Evolutionary conservation across 2,888 invertebrate species (phyloP).

Genomic region (Ectemnius cavifrons): DNA sequence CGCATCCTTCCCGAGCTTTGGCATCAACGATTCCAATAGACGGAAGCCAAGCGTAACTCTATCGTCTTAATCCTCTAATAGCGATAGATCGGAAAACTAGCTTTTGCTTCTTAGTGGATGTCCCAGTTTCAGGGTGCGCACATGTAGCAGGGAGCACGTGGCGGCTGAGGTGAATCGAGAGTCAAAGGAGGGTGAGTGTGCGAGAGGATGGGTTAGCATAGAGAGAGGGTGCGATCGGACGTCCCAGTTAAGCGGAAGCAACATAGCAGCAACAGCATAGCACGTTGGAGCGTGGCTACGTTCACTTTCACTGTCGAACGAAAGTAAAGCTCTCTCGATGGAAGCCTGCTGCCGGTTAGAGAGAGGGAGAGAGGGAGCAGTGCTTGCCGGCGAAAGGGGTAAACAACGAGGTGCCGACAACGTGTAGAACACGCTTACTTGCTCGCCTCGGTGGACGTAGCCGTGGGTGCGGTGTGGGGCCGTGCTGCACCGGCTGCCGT

Average conservation of each 20-base stretch:
- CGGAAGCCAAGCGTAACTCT: too few relatives aligned
- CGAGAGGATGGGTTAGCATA: constrained; percentile 17
- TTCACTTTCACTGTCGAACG: constrained; percentile 65
- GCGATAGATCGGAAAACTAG: too few relatives aligned
- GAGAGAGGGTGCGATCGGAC: constrained; percentile 28
- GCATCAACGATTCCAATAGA: too few relatives aligned
- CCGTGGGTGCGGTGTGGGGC: constrained; percentile 28
- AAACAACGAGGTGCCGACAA: constrained; percentile 62
- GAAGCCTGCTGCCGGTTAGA: constrained; percentile 27
- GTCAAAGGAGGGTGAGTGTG: not conserved
- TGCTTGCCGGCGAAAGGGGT: constrained; percentile 56
- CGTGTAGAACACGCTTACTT: constrained; percentile 35
- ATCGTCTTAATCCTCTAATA: too few relatives aligned
- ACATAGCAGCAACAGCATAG: constrained; percentile 16
- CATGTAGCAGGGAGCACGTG: too few relatives aligned
- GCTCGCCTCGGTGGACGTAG: constrained; percentile 40
- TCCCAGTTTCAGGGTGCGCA: too few relatives aligned
- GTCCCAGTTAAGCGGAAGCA: constrained; percentile 60
- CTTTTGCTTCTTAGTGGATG: too few relatives aligned
- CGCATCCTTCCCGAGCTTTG: too few relatives aligned
- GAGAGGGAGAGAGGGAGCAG: too few relatives aligned
- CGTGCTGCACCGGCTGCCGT: constrained; percentile 16
- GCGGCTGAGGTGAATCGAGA: too few relatives aligned
- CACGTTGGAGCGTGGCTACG: constrained; percentile 54
- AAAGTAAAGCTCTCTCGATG: constrained; percentile 57